These are phyloP conservation scores for Polypterus bichir DNA, from an alignment of 2,113 vertebrate genomes.

Conservation along the genomic window DNA sequence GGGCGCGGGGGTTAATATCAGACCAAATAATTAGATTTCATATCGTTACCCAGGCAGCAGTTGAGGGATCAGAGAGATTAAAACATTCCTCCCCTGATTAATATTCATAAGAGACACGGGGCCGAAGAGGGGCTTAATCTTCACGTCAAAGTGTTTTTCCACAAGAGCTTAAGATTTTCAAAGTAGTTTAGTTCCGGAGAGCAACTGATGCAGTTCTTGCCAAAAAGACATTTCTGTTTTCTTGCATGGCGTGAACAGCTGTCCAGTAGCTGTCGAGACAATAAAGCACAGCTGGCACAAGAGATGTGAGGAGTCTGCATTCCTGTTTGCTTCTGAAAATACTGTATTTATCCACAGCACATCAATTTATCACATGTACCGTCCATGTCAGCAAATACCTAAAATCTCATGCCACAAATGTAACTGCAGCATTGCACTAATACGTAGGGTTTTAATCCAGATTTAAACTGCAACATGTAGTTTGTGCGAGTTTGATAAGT, in stretches of 20 bases:
- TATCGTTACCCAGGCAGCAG: conserved; percentile 82
- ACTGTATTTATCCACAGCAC: too few relatives aligned
- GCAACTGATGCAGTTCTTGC: conserved; percentile 4
- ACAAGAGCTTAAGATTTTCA: conserved; percentile 22
- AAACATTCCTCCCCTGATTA: conserved; percentile 65
- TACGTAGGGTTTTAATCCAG: too few relatives aligned
- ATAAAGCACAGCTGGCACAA: too few relatives aligned
- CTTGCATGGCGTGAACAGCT: conserved; percentile 1
- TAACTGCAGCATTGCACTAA: too few relatives aligned
- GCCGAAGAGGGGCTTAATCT: conserved; percentile 27
- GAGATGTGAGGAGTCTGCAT: too few relatives aligned
- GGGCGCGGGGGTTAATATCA: conserved; percentile 64
- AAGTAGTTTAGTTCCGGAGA: conserved; percentile 19
- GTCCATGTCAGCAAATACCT: too few relatives aligned
- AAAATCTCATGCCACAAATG: too few relatives aligned
- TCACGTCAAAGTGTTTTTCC: conserved; percentile 11
- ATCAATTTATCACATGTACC: too few relatives aligned
- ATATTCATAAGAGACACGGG: conserved; percentile 80
- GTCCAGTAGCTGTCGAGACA: background rate
- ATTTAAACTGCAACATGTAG: too few relatives aligned
- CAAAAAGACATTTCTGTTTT: background rate
- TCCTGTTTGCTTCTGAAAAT: too few relatives aligned
- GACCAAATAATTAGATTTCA: conserved; percentile 97
- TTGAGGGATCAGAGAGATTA: conserved; percentile 92
- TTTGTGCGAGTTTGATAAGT: too few relatives aligned